phyloP scores from a whole-genome alignment of 1,140 invertebrate species.

The Pogonomyrmex californicus region DNA sequence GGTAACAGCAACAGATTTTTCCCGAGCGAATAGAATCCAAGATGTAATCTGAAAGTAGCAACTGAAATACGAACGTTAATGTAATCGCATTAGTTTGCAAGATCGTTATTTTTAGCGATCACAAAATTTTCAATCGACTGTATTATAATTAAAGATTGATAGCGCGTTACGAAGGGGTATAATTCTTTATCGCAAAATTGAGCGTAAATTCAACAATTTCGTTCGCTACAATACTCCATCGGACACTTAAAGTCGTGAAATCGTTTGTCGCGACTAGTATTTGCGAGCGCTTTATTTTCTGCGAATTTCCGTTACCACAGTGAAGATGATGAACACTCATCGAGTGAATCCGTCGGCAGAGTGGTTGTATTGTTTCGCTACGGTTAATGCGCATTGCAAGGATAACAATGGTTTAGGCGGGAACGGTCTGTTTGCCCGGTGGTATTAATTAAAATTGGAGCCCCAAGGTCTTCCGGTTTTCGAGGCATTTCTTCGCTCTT shows the following conservation, averaged over 20 bases:
- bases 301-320: slow-evolving; percentile 1
- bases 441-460: slow-evolving; percentile 69
- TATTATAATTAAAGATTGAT: background rate
- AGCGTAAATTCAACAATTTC: background rate
- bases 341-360: slow-evolving; percentile 24
- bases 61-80: background rate
- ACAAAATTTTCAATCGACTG: background rate
- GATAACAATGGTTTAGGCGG: slow-evolving; percentile 63
- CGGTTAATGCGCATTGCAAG: slow-evolving; percentile 39
- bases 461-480: slow-evolving; percentile 45
- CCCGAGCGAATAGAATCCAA: background rate
- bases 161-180: background rate
- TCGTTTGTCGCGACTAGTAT: background rate
- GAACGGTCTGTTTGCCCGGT: slow-evolving; percentile 1
- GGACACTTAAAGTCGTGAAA: background rate
- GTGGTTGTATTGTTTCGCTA: slow-evolving; percentile 39
- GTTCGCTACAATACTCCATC: background rate
- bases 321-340: slow-evolving; percentile 7
- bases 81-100: background rate
- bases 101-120: background rate
- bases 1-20: background rate
- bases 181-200: background rate
- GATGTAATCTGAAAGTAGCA: background rate
- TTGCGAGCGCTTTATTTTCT: slow-evolving; percentile 24
- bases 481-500: slow-evolving; percentile 60